Conservation (phyloP, 2,888 invertebrate species). For the Malacosoma neustria region DNA sequence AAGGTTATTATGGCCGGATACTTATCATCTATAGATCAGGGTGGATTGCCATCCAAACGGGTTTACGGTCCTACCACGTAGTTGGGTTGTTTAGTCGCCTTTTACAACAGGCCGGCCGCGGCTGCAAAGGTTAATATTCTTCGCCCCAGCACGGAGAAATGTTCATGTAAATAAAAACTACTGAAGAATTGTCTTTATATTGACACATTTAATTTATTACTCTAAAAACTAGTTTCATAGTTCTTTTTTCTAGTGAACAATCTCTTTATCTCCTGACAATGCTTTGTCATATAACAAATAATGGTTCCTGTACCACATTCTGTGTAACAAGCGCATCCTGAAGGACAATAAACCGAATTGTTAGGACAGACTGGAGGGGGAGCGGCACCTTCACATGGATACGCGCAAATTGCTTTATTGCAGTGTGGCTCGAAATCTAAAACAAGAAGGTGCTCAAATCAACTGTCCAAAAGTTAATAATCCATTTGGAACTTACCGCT, state of each 20-base stretch:
- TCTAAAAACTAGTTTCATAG: background rate
- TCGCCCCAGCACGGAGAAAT: too few relatives aligned
- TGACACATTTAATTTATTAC: too few relatives aligned
- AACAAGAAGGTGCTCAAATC: background rate
- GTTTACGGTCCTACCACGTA: too few relatives aligned
- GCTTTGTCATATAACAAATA: constrained; percentile 26
- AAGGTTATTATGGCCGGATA: too few relatives aligned
- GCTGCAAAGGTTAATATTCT: too few relatives aligned
- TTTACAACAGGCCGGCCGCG: too few relatives aligned
- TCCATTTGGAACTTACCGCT: background rate
- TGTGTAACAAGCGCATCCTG: constrained; percentile 29
- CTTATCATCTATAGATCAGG: too few relatives aligned
- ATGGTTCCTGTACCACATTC: constrained; percentile 17
- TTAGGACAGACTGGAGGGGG: constrained; percentile 30
- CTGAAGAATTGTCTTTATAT: too few relatives aligned
- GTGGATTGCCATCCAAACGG: too few relatives aligned
- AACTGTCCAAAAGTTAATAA: background rate
- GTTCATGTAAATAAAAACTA: too few relatives aligned
- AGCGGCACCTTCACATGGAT: constrained; percentile 24
- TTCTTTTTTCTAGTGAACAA: constrained; percentile 10
- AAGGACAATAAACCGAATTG: constrained; percentile 19
- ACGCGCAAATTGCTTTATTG: constrained; percentile 21
- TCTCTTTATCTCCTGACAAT: constrained; percentile 17
- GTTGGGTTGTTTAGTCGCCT: too few relatives aligned
- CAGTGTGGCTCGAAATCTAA: constrained; percentile 13